Percentiles rank a stretch among this genome's conserved stretches.
Conservation (phyloP, 1,140 invertebrate genomes). For the Lordiphosa mommai region DNA sequence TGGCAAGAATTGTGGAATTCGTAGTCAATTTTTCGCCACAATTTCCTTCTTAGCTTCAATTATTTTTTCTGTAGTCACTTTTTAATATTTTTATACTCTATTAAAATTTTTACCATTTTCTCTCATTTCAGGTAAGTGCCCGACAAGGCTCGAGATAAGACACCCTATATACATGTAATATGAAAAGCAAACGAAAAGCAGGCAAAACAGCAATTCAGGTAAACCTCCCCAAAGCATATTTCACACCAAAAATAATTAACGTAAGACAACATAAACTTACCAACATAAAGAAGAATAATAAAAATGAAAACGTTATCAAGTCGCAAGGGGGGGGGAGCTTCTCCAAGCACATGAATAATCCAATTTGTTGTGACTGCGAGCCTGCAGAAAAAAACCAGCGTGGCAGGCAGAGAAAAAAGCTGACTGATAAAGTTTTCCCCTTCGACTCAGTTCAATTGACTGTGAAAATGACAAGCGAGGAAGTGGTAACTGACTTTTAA, state of each 20-base stretch:
- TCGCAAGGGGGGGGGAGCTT: background rate
- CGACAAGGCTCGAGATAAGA: constrained; percentile 13
- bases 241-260: constrained; percentile 51
- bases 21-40: too few species aligned
- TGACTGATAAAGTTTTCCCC: constrained; percentile 23
- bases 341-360: constrained; percentile 37
- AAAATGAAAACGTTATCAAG: background rate
- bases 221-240: constrained; percentile 38
- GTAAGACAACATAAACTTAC: background rate
- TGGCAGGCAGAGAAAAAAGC: background rate
- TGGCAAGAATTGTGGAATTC: too few species aligned
- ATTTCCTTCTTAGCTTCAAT: too few species aligned
- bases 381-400: constrained; percentile 1
- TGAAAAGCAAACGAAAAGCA: constrained; percentile 4
- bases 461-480: constrained; percentile 29
- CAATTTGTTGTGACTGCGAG: constrained; percentile 15
- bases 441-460: constrained; percentile 31
- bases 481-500: background rate
- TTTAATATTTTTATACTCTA: background rate
- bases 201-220: constrained; percentile 34
- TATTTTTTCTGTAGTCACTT: background rate
- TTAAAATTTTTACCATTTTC: too few species aligned
- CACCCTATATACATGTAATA: constrained; percentile 1
- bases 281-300: constrained; percentile 20
- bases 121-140: constrained; percentile 34